Evolutionary conservation across 2,888 invertebrate species (phyloP), one percentile per base, ranked within the genome.

Genomic region (Catonia carolina): DNA sequence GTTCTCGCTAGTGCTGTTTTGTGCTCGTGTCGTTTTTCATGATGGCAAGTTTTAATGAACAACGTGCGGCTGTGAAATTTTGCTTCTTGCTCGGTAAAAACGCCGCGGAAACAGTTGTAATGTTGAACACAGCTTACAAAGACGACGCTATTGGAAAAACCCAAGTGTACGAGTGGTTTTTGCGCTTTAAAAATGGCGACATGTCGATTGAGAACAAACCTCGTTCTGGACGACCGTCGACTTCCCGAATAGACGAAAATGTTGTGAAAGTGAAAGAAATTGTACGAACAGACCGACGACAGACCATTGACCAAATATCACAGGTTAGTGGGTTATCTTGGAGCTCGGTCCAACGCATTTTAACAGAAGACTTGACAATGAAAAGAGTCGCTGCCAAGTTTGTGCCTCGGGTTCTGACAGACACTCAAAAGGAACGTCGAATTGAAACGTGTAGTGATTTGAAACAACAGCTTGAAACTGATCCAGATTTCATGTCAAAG

Each of bases 401-500:
- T 59, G 58, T 59, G 18, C 56, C 51, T 51, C 49, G 50, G 35
- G 49, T 50, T 15, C 42, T 59, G 42, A 53, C 59, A 22, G 53
- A 47, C 10, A 35, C 49, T 15, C 57, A 58, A 55, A 58, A 58
- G 50, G 33, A 57, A 48, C 42, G 53, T 33, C 37, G 37, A 15
- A 33, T 59, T 31, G 49, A 55, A 51, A 18, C 50, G 27, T 55
- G 39, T 23, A 18, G 6, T 20, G 42, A 3, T 20, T 42, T 42
- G 20, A 33, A 42, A 20, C 14, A 54, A 47, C 17, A 55, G 15
- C 6, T 31, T 2, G 14, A 41, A 49, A 50, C 14, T 18, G 33
- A 55, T 22, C 50, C 20, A 50, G 20, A 55, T 49, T 60, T 59
- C 27, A 6, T 62, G 55, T 61, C 48, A 27, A 62, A 63, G 56